Conservation (phyloP, 2,797 vertebrate genomes). For the Coregonus sp. region DNA sequence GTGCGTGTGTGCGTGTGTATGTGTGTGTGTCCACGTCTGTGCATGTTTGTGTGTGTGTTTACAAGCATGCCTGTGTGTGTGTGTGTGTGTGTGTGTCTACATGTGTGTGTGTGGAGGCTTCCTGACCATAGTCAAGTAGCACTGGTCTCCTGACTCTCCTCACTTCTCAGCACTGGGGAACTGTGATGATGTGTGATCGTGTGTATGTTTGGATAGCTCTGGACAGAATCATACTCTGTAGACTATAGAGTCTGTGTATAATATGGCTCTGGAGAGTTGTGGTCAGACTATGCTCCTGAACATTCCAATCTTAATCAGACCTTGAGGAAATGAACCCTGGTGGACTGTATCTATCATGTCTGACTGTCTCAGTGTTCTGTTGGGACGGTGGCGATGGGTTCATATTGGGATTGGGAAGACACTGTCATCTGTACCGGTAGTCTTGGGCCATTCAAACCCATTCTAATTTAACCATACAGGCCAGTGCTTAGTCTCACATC, state of each 20-base stretch:
- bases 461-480: not conserved
- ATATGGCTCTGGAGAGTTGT: not conserved
- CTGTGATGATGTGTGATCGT: not conserved
- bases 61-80: constrained; percentile 8
- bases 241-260: too few species aligned
- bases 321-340: not conserved
- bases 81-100: not conserved
- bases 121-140: not conserved
- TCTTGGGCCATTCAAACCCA: not conserved
- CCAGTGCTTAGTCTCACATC: not conserved
- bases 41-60: too few species aligned
- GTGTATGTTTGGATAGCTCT: not conserved
- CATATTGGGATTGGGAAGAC: not conserved
- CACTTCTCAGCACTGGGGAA: too few species aligned
- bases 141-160: not conserved
- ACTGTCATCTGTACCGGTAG: not conserved
- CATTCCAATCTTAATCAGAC: not conserved
- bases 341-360: not conserved
- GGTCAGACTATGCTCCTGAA: not conserved
- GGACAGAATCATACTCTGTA: too few species aligned
- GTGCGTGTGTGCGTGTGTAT: too few species aligned
- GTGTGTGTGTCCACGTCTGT: too few species aligned
- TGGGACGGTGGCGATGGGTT: too few species aligned
- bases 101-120: not conserved
- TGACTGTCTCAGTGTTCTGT: not conserved